Base-by-base conservation (phyloP, 2,113 vertebrate genomes). In the Erythrolamprus reginae region DNA sequence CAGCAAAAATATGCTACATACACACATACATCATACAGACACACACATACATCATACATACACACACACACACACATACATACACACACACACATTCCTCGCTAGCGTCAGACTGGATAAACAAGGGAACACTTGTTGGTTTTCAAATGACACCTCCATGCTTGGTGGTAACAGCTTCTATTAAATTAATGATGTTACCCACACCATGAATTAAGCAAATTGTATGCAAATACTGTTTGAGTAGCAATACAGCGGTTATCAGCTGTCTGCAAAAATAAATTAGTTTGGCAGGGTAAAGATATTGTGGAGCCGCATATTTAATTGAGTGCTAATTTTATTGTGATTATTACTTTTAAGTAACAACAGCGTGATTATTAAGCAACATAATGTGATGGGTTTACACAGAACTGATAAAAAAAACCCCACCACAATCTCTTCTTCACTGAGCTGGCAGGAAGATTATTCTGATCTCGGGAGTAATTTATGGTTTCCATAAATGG, bases 131-230 rank as follows among this genome's bases (percentile, higher is more conserved):
- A 77, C 91, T 58, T 86, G 92, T 92, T 93, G 90, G 92, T 95
- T 61, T 95, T 93, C 95, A 89, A 96, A 95, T 91, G 93, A 95
- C 92, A 95, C 93, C 92, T 92, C 94, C 93, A 91, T 95, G 97
- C 93, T 94, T 89, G 92, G 93, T 93, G 96, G 92, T 94, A 96
- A 96, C 90, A 95, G 94, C 77, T 93, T 94, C 94, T 95, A 90
- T 96, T 96, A 97, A 97, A 96, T 97, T 95, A 96, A 96, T 90
- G 93, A 94, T 92, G 92, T 95, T 96, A 94, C 94, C 92, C 95
- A 96, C 91, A 93, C 92, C 92, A 90, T 95, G 95, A 95, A 96
- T 97, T 96, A 97, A 89, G 96, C 93, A 97, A 97, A 97, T 93
- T 91, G 84, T 93, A 97, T 96, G 95, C 95, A 97, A 96, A 97